These are phyloP conservation scores for Echinops telfairi DNA, from an alignment of 2,113 vertebrate genomes.

Conservation along the genomic window DNA sequence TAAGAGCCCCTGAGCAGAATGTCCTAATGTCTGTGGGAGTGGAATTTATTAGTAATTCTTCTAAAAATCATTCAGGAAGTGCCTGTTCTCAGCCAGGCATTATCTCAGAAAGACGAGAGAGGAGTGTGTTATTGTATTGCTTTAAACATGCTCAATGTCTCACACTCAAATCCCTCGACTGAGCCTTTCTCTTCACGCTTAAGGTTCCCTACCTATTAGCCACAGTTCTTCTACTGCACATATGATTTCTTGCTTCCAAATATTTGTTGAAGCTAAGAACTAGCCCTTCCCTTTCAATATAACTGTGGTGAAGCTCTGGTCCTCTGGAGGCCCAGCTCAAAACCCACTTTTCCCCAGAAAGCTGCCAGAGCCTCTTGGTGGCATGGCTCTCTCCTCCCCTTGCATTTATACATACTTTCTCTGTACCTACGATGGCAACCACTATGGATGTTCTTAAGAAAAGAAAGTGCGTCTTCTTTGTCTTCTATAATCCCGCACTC, in stretches of 20 bases:
- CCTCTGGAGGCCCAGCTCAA: not conserved
- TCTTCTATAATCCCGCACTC: not conserved
- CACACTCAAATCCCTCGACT: not conserved
- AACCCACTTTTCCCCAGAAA: not conserved
- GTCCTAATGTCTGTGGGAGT: not conserved
- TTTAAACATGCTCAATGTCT: not conserved
- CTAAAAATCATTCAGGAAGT: not conserved
- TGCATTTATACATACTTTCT: not conserved
- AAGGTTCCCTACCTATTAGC: not conserved
- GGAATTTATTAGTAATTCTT: conserved; percentile 6
- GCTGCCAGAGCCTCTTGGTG: not conserved
- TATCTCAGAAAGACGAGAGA: not conserved
- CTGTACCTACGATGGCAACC: not conserved
- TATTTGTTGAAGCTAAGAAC: not conserved
- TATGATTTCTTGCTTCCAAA: not conserved
- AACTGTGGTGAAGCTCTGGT: not conserved
- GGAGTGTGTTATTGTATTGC: not conserved
- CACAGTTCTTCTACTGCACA: not conserved
- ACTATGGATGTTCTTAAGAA: not conserved
- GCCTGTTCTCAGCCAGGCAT: not conserved
- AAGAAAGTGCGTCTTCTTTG: not conserved
- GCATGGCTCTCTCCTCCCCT: conserved; percentile 9
- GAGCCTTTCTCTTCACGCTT: not conserved
- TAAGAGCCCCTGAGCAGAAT: not conserved
- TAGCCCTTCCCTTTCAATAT: not conserved